phyloP scores from a whole-genome alignment of 2,797 vertebrate genomes.

The Dallia pectoralis region DNA sequence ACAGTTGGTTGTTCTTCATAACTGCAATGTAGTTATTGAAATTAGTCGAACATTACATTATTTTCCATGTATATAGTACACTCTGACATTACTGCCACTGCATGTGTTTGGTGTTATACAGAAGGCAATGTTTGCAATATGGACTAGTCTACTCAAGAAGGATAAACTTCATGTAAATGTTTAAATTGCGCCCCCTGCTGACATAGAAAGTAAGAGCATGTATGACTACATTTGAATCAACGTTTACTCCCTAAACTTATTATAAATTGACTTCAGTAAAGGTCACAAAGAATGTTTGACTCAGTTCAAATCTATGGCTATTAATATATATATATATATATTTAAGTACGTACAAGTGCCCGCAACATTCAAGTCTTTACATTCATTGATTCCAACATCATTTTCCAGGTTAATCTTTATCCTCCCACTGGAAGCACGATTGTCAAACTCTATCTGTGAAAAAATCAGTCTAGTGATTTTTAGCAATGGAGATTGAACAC shows the following conservation, averaged over 20 bases:
- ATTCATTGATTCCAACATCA: slow-evolving; percentile 84
- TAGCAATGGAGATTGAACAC: neutral
- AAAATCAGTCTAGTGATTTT: neutral
- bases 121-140: neutral
- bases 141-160: neutral
- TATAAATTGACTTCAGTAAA: neutral
- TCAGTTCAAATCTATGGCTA: neutral
- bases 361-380: slow-evolving; percentile 87
- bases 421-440: slow-evolving; percentile 89
- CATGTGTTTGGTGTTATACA: neutral
- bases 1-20: slow-evolving; percentile 84
- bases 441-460: slow-evolving; percentile 87
- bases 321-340: neutral
- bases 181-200: neutral
- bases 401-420: slow-evolving; percentile 86
- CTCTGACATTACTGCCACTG: neutral
- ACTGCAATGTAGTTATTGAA: slow-evolving; percentile 61
- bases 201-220: neutral
- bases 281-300: neutral
- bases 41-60: neutral
- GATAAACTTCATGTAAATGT: neutral
- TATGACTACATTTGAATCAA: neutral
- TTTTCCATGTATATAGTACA: neutral
- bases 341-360: slow-evolving; percentile 81
- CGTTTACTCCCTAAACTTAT: neutral